A percentile compares a stretch with the other conserved stretches of the same genome.
phyloP scores from a whole-genome alignment of 2,888 invertebrate genomes.

The Hofmannophila pseudospretella region DNA sequence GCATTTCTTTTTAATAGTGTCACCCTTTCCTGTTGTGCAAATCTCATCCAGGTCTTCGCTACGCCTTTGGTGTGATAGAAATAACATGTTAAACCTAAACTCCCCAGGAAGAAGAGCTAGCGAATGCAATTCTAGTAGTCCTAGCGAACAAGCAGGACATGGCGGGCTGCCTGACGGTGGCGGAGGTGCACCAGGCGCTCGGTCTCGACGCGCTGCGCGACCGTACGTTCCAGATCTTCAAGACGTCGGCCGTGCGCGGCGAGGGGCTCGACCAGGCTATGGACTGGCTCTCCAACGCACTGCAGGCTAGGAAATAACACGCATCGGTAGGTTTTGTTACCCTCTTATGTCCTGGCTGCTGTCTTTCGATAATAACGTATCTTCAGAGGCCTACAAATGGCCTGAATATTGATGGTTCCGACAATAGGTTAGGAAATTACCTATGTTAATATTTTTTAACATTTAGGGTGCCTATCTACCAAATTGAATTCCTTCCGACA shows the following conservation, averaged over 20 bases:
- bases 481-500: no score
- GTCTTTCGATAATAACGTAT: no score
- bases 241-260: constrained; percentile 98
- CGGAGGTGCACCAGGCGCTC: constrained; percentile 97
- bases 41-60: no score
- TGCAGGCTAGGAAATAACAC: constrained; percentile 91
- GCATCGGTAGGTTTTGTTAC: constrained; percentile 7
- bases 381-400: no score
- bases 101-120: constrained; percentile 97
- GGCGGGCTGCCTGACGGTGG: constrained; percentile 97
- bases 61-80: no score
- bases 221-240: constrained; percentile 99
- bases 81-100: no score
- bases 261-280: constrained; percentile 99
- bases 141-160: constrained; percentile 99
- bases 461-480: no score
- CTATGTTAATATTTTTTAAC: no score
- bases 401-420: background rate
- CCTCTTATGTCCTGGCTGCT: no score
- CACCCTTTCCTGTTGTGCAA: no score
- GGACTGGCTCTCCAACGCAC: constrained; percentile 97
- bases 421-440: no score
- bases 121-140: constrained; percentile 96
- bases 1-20: no score
- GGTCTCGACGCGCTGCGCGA: constrained; percentile 97